Evolutionary conservation across 2,888 invertebrate species (phyloP).

Genomic region (Idaea straminata): DNA sequence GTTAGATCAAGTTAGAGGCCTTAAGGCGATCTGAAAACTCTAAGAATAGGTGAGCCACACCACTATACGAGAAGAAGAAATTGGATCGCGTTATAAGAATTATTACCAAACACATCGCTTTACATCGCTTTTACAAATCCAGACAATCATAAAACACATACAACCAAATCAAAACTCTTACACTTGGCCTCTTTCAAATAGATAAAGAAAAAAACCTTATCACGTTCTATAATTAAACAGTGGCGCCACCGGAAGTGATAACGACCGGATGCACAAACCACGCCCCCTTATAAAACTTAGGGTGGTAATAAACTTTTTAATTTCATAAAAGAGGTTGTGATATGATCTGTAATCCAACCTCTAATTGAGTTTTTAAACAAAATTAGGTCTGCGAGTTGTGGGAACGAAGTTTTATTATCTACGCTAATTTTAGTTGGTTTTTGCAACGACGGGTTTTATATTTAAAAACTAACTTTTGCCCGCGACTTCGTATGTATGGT

Average conservation of each 20-base stretch:
- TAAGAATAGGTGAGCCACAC: too few species aligned
- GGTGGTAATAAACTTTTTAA: slow-evolving; percentile 21
- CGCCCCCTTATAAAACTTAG: slow-evolving; percentile 35
- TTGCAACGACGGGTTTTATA: neutral
- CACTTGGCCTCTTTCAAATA: slow-evolving; percentile 25
- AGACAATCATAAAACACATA: neutral
- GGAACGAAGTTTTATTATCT: neutral
- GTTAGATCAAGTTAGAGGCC: too few species aligned
- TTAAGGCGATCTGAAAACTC: too few species aligned
- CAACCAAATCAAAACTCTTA: neutral
- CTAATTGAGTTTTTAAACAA: slow-evolving; percentile 26
- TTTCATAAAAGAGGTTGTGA: slow-evolving; percentile 16
- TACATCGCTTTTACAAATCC: too few species aligned
- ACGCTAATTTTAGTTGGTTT: neutral
- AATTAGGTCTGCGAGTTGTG: neutral
- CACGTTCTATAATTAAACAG: slow-evolving; percentile 48
- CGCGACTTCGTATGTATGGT: too few species aligned
- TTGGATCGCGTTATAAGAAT: too few species aligned
- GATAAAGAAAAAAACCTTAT: slow-evolving; percentile 39
- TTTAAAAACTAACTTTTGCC: too few species aligned
- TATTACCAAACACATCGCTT: too few species aligned
- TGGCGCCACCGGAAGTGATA: slow-evolving; percentile 52
- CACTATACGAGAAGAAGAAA: too few species aligned
- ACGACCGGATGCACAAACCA: slow-evolving; percentile 44
- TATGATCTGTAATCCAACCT: slow-evolving; percentile 27